Conservation (phyloP, 2,888 invertebrate species). For the Salticus scenicus region DNA sequence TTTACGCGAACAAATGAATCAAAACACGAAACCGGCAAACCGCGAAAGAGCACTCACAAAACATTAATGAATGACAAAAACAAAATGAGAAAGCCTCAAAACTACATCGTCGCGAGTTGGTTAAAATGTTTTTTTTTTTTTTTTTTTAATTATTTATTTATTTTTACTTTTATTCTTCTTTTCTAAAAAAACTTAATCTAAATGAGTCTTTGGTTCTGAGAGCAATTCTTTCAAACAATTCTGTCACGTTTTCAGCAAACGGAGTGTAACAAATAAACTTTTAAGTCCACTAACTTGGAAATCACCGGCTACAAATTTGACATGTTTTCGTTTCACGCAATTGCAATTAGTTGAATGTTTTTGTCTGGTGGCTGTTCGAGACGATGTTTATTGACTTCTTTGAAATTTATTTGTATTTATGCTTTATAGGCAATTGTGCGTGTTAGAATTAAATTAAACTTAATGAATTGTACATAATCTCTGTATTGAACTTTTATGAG, state of each 20-base stretch:
- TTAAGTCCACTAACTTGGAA: neutral
- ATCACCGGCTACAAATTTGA: neutral
- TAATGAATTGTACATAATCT: too few relatives aligned
- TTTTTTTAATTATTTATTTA: neutral
- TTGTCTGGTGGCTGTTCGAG: too few relatives aligned
- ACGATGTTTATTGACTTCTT: too few relatives aligned
- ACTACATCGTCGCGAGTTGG: neutral
- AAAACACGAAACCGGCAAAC: slow-evolving; percentile 16
- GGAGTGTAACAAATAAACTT: slow-evolving; percentile 50
- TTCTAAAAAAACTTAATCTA: slow-evolving; percentile 26
- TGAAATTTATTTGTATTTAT: too few relatives aligned
- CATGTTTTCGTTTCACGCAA: slow-evolving; percentile 13
- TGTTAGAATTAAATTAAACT: too few relatives aligned
- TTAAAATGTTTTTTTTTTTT: neutral
- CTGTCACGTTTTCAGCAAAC: slow-evolving; percentile 45
- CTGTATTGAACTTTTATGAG: too few relatives aligned
- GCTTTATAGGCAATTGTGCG: too few relatives aligned
- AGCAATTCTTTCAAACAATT: slow-evolving; percentile 23
- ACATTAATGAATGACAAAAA: neutral
- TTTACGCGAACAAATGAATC: slow-evolving; percentile 9
- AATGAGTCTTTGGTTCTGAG: slow-evolving; percentile 26
- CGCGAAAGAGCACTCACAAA: neutral
- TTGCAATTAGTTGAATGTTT: slow-evolving; percentile 1
- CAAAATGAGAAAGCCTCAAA: neutral
- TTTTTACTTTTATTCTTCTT: neutral